phyloP scores from a whole-genome alignment of 2,797 vertebrate species.

The Eospalax fontanierii region DNA sequence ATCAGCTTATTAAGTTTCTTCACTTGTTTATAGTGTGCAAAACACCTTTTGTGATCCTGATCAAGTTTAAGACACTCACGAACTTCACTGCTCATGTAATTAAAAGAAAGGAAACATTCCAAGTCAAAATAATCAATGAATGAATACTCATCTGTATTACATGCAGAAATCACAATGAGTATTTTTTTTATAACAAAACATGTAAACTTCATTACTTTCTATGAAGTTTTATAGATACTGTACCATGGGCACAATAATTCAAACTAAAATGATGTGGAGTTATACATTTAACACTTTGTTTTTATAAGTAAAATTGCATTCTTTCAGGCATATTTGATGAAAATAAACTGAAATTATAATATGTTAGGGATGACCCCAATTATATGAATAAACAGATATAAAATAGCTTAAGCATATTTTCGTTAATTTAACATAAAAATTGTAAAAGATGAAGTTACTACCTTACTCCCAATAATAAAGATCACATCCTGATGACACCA shows the following conservation, averaged over 20 bases:
- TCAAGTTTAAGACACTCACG: constrained; percentile 98
- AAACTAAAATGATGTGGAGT: constrained; percentile 42
- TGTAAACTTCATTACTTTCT: constrained; percentile 17
- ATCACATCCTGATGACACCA: background rate
- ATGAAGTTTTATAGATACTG: background rate
- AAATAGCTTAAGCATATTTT: background rate
- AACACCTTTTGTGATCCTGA: constrained; percentile 98
- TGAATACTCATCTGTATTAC: background rate
- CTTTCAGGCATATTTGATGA: background rate
- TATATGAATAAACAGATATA: background rate
- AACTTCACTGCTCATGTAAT: constrained; percentile 93
- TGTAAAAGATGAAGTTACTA: background rate
- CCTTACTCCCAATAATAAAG: constrained; percentile 12
- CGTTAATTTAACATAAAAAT: constrained; percentile 26
- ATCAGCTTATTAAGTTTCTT: constrained; percentile 99
- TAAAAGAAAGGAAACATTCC: constrained; percentile 29
- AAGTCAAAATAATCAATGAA: constrained; percentile 40
- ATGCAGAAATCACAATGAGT: constrained; percentile 53
- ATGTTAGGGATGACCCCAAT: background rate
- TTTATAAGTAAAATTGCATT: background rate
- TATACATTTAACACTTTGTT: constrained; percentile 8
- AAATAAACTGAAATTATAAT: constrained; percentile 64
- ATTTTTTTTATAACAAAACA: constrained; percentile 28
- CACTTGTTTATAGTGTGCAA: constrained; percentile 98
- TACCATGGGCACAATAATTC: background rate